Base-by-base conservation (phyloP, 2,888 invertebrate species). In the Ochropleura leucogaster region DNA sequence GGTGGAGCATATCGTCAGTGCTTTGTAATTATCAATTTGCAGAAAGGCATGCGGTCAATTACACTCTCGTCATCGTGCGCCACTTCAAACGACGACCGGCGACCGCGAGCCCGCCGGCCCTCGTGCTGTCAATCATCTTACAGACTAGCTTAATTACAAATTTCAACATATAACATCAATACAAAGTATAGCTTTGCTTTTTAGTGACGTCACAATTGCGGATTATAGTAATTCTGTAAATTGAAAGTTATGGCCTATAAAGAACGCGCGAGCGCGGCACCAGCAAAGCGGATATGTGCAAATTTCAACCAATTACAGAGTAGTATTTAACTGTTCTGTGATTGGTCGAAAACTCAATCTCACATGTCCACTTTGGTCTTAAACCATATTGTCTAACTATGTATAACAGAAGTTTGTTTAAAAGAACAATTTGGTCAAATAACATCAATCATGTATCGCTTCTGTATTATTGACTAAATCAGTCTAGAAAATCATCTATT, bases 101-200 rank as follows among this genome's bases (percentile, higher is more conserved):
- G 40, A 10, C 47, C 10, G 20, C 5, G 6, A 3, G 64, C 12
- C 64, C 8, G n/a, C 57, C 30, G 30, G 30, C 3, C 16, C n/a
- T 44, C 44, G 30, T 64, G 76, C 75, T 6, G 49, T 51, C 57
- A 59, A 59, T 46, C 59, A 77, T 60, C 20, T 53, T 55, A 66
- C 5, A 47, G 8, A 51, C 55, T 68, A 79, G 40, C 9, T 55
- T 68, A 69, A 6, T 69, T 63, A 68, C 42, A 42, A 67, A 77
- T 60, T 44, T 68, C 57, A 80, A 78, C 53, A 53, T 62, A 53
- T 78, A 60, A 62, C 53, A 60, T 77, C 3, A 47, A 53, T 47
- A 42, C 55, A 67, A 30, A 59, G n/a, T 14, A 64, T 46, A 30
- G 18, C 18, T 46, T 57, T 57, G 14, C 30, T 30, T 57, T 14